phyloP scores from a whole-genome alignment of 2,888 invertebrate species.

The Leucoptera coffeella region DNA sequence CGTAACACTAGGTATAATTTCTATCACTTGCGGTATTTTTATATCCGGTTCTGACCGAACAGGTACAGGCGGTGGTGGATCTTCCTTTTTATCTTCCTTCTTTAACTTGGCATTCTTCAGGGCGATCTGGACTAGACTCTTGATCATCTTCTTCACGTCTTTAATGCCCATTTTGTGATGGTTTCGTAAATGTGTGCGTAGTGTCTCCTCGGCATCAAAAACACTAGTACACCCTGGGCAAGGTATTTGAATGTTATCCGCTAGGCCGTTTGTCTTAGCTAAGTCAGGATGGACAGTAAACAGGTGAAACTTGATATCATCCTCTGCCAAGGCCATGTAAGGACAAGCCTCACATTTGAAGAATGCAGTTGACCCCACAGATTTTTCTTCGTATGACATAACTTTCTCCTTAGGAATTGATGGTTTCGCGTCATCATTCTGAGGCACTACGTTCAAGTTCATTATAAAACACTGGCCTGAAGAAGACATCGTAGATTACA shows the following conservation, averaged over 20 bases:
- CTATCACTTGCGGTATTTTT: constrained; percentile 40
- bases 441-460: constrained; percentile 14
- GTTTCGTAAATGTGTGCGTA: constrained; percentile 58
- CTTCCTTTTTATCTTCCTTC: constrained; percentile 18
- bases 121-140: constrained; percentile 43
- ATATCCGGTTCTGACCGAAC: constrained; percentile 16
- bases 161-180: constrained; percentile 62
- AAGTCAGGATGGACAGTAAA: constrained; percentile 38
- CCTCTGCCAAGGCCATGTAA: constrained; percentile 46
- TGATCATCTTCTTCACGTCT: constrained; percentile 54
- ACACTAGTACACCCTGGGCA: constrained; percentile 65
- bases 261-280: constrained; percentile 45
- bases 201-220: constrained; percentile 57
- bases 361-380: constrained; percentile 41
- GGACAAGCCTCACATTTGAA: constrained; percentile 51
- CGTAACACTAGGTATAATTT: constrained; percentile 31
- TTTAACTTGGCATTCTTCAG: constrained; percentile 36
- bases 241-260: constrained; percentile 47
- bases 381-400: constrained; percentile 43
- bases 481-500: no score
- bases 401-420: constrained; percentile 25
- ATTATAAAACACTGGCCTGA: constrained; percentile 16
- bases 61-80: constrained; percentile 10
- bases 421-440: constrained; percentile 11
- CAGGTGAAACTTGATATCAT: constrained; percentile 46